Conservation (phyloP, 2,113 vertebrate genomes). For the Muntiacus reevesi region DNA sequence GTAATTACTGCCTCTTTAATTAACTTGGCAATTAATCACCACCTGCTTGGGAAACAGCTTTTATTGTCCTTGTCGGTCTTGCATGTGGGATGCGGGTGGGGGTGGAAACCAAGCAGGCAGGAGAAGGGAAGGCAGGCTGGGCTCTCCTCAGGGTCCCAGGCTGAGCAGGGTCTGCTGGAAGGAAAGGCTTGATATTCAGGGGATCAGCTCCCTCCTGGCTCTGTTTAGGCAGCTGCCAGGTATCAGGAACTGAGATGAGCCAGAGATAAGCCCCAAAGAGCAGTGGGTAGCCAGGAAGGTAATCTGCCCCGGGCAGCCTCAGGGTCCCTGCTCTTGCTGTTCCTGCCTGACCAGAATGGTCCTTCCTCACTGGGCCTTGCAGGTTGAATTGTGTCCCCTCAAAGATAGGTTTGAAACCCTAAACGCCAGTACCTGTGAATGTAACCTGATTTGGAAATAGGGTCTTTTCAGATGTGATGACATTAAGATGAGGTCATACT, state of each 20-base stretch:
- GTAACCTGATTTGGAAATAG: background rate
- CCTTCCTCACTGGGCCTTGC: background rate
- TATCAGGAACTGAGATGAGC: background rate
- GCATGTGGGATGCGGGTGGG: background rate
- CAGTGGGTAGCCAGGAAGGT: background rate
- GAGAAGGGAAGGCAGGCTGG: background rate
- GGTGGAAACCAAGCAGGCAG: background rate
- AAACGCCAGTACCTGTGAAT: background rate
- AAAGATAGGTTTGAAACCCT: background rate
- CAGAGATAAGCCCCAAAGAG: background rate
- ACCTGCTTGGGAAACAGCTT: slow-evolving; percentile 68
- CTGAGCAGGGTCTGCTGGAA: background rate
- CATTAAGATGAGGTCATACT: background rate
- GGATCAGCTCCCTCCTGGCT: background rate
- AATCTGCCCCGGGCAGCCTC: background rate
- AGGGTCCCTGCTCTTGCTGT: too few relatives aligned
- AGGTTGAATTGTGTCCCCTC: background rate
- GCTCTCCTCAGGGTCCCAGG: background rate
- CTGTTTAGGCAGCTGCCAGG: background rate
- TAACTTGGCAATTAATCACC: slow-evolving; percentile 72
- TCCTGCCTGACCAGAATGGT: background rate
- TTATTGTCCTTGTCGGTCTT: slow-evolving; percentile 60
- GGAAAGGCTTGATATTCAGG: background rate
- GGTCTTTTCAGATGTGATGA: background rate
- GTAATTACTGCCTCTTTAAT: slow-evolving; percentile 72